A percentile compares a stretch with the other conserved stretches of the same genome.
phyloP scores from a whole-genome alignment of 1,140 invertebrate genomes.

The Riptortus pedestris region DNA sequence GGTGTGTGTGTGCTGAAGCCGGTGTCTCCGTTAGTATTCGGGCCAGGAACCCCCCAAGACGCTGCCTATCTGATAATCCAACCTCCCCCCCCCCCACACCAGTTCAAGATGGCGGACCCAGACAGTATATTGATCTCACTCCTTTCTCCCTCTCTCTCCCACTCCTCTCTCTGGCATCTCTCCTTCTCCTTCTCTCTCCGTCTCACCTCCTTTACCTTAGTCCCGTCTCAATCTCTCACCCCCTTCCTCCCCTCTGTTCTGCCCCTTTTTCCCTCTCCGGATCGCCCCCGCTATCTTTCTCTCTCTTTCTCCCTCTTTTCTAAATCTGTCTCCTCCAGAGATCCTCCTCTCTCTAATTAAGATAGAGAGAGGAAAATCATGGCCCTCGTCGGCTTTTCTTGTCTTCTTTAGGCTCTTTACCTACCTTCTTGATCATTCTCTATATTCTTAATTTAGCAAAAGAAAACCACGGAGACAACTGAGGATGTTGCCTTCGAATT shows the following conservation, averaged over 20 bases:
- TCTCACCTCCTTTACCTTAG: neutral
- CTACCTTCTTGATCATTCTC: too few species aligned
- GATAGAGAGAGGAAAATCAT: neutral
- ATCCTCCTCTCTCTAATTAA: neutral
- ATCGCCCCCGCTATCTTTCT: neutral
- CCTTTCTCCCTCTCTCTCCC: neutral
- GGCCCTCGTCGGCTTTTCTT: too few species aligned
- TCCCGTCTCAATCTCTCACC: neutral
- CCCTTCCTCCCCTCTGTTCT: neutral
- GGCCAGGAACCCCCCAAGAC: neutral
- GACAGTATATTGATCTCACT: slow-evolving; percentile 5
- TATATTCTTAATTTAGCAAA: too few species aligned
- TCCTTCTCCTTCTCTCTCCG: neutral
- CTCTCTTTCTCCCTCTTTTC: neutral
- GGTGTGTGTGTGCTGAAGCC: neutral
- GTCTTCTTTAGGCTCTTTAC: too few species aligned
- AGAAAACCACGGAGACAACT: too few species aligned
- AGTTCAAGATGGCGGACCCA: neutral
- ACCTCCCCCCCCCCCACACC: neutral
- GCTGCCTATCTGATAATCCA: slow-evolving; percentile 14
- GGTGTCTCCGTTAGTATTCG: neutral
- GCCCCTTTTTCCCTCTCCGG: neutral
- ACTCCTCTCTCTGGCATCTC: neutral
- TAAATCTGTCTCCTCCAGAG: neutral
- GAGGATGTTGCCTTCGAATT: too few species aligned